These are phyloP conservation scores for Euleptes europaea DNA, from an alignment of 2,113 vertebrate genomes.

Conservation along the genomic window DNA sequence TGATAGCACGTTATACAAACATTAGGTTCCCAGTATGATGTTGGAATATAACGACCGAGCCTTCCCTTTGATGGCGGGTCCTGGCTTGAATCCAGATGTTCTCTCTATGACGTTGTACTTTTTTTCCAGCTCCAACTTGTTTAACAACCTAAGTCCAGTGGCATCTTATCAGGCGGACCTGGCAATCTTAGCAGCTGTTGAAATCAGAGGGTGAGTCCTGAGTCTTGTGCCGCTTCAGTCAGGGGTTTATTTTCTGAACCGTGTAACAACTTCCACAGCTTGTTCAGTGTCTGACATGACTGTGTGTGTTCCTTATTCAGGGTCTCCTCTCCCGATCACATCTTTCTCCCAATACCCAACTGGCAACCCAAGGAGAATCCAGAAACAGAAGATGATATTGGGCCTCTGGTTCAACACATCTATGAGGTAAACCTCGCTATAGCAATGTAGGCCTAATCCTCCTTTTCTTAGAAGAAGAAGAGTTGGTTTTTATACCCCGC, in stretches of 20 bases:
- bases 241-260: not conserved
- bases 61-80: not conserved
- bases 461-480: not conserved
- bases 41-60: no score
- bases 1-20: no score
- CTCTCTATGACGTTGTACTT: conserved; percentile 5
- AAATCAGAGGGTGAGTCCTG: conserved; percentile 89
- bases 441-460: no score
- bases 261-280: not conserved
- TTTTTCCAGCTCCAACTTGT: conserved; percentile 89
- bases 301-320: conserved; percentile 68
- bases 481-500: no score
- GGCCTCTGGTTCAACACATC: conserved; percentile 89
- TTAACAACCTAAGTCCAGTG: conserved; percentile 83
- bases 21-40: not conserved
- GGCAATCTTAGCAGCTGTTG: conserved; percentile 87
- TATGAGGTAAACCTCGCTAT: conserved; percentile 84
- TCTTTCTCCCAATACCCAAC: conserved; percentile 93
- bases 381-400: conserved; percentile 88
- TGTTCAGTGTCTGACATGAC: not conserved
- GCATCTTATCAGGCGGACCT: conserved; percentile 84
- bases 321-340: conserved; percentile 88
- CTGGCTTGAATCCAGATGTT: not conserved
- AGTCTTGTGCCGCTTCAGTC: not conserved
- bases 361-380: conserved; percentile 87